A percentile compares a stretch with the other conserved stretches of the same genome.
phyloP scores from a whole-genome alignment of 2,888 invertebrate genomes.

The Ochlodes sylvanus region DNA sequence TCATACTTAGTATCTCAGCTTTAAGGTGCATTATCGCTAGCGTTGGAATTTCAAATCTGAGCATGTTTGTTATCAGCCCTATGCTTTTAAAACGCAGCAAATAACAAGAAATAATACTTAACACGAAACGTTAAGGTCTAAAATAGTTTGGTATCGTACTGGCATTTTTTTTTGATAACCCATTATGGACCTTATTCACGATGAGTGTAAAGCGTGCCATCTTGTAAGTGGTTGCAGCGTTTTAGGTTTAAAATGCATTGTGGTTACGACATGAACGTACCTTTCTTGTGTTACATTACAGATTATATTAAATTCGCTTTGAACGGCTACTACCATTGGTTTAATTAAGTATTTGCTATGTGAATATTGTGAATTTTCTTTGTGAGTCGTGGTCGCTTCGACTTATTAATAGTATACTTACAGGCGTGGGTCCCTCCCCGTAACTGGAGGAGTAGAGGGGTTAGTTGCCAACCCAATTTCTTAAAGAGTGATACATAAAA shows the following conservation, averaged over 20 bases:
- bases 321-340: neutral
- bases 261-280: constrained; percentile 6
- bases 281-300: constrained; percentile 5
- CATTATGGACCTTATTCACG: constrained; percentile 12
- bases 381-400: too few species aligned
- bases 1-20: neutral
- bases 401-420: too few species aligned
- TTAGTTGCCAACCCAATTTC: too few species aligned
- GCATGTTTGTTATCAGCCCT: constrained; percentile 11
- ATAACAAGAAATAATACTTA: constrained; percentile 14
- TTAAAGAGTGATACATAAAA: too few species aligned
- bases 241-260: constrained; percentile 17
- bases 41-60: constrained; percentile 1
- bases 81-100: constrained; percentile 8
- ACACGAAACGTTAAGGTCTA: neutral
- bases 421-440: too few species aligned
- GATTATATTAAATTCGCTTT: constrained; percentile 8
- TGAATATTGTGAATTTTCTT: too few species aligned
- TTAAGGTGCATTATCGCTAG: neutral
- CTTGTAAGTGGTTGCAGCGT: constrained; percentile 21
- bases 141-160: neutral
- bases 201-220: constrained; percentile 2
- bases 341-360: neutral
- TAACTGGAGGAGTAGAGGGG: too few species aligned
- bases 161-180: constrained; percentile 4